These are phyloP conservation scores for Tipula unca DNA, from an alignment of 2,888 invertebrate species.

Conservation along the genomic window DNA sequence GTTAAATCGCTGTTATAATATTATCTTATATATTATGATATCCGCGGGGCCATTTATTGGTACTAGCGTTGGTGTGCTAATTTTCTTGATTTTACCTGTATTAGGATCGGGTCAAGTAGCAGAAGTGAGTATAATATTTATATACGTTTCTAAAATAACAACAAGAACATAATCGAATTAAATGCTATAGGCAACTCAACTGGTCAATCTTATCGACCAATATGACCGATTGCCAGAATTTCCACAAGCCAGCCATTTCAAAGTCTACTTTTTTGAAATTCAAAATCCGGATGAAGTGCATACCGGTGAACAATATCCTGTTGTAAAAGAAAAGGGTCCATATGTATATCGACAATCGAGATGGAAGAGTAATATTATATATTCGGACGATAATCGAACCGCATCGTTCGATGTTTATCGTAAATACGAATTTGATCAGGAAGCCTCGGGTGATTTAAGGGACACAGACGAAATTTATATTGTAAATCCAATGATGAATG, in stretches of 20 bases:
- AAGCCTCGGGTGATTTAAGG: constrained; percentile 47
- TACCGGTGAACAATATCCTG: constrained; percentile 48
- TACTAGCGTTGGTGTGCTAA: no score
- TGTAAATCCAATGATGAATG: constrained; percentile 43
- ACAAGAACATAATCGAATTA: no score
- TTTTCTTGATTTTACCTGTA: no score
- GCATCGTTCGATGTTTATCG: constrained; percentile 45
- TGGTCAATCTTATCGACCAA: constrained; percentile 50
- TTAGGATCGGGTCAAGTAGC: no score
- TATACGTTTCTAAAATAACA: no score
- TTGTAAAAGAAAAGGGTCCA: constrained; percentile 57
- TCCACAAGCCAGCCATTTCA: constrained; percentile 54
- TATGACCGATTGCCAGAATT: constrained; percentile 56
- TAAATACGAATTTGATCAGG: constrained; percentile 48
- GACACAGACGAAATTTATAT: constrained; percentile 46
- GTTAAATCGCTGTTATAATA: no score
- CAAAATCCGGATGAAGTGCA: constrained; percentile 52
- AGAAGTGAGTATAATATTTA: no score
- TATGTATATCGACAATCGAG: constrained; percentile 52
- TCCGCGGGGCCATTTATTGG: no score
- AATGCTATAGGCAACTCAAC: not conserved
- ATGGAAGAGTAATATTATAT: constrained; percentile 43
- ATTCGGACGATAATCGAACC: constrained; percentile 43
- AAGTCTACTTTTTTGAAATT: constrained; percentile 57
- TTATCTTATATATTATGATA: no score